A percentile compares a stretch with the other conserved stretches of the same genome.
Conservation (phyloP, 2,113 vertebrate species). For the Tinamus guttatus region DNA sequence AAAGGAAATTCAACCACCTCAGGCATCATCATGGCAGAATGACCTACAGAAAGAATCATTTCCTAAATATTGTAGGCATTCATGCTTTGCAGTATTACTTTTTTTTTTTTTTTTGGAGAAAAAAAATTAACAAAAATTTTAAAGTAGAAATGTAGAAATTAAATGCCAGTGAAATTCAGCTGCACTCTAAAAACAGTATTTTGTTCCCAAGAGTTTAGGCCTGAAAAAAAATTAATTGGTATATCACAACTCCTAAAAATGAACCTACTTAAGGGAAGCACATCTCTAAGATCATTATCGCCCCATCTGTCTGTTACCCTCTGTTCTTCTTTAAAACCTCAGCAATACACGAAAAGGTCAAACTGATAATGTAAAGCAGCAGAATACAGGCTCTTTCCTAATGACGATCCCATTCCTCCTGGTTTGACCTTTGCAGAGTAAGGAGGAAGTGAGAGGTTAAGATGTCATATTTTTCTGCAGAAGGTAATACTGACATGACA, state of each 20-base stretch:
- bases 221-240: slow-evolving; percentile 55
- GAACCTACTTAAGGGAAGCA: slow-evolving; percentile 17
- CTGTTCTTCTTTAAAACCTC: slow-evolving; percentile 8
- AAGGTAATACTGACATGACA: background rate
- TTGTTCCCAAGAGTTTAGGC: slow-evolving; percentile 15
- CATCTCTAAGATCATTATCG: slow-evolving; percentile 30
- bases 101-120: slow-evolving; percentile 4
- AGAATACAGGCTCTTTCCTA: slow-evolving; percentile 5
- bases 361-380: slow-evolving; percentile 16
- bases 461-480: background rate
- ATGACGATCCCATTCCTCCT: background rate
- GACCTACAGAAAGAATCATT: background rate
- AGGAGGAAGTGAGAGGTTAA: background rate
- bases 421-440: background rate
- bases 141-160: slow-evolving; percentile 36
- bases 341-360: slow-evolving; percentile 42
- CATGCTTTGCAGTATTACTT: background rate
- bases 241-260: slow-evolving; percentile 46
- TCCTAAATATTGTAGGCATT: background rate
- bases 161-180: slow-evolving; percentile 44
- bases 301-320: slow-evolving; percentile 47
- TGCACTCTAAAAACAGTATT: slow-evolving; percentile 26
- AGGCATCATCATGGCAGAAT: background rate
- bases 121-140: background rate
- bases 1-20: background rate